Base-by-base conservation (phyloP, 2,113 vertebrate genomes). In the Thamnaconus septentrionalis region DNA sequence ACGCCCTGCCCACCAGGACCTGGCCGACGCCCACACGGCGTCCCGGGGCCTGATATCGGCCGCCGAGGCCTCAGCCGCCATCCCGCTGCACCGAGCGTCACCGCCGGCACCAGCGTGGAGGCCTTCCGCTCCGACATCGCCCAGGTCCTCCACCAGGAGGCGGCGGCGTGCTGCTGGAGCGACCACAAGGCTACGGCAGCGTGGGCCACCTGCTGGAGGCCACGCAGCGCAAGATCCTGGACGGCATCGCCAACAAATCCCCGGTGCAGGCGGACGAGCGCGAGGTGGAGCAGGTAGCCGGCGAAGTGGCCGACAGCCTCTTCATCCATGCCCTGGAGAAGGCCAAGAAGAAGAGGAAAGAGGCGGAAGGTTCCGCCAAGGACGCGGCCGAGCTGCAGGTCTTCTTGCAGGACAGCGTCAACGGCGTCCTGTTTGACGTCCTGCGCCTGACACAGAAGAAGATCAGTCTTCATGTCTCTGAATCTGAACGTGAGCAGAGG, bases 271-370 rank as follows among this genome's bases (percentile, higher is more conserved):
- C 18, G 18, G 18, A 31, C 18, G 2, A 31, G 18, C 18, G 18
- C 18, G 18, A 31, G 18, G 18, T 31, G 18, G 18, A 31, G 18
- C 18, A 31, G 18, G 18, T 31, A 31, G 18, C 18, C 18, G 18
- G 18, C 18, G 94, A 94, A 69, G 79, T 98, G 68, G 94, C 95
- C 51, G 93, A 90, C 73, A 89, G 92, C 61, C 93, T 99, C 53
- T 92, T 98, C 52, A 93, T 92, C 11, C 93, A 95, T 71, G 94
- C 93, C 55, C 75, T 95, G 11, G 94, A 95, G 51, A 94, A 96
- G 73, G 92, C 92, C 39, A 92, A 86, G 55, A 92, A 91, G 18
- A 31, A 31, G 73, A 93, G 86, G 80, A 92, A 89, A 54, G 91
- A 87, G 73, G 78, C 87, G 5, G 67, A 83, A 12, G 81, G 83